Evolutionary conservation across 2,113 vertebrate species (phyloP), one percentile per base, ranked within the genome.

Genomic region (Petaurus breviceps): DNA sequence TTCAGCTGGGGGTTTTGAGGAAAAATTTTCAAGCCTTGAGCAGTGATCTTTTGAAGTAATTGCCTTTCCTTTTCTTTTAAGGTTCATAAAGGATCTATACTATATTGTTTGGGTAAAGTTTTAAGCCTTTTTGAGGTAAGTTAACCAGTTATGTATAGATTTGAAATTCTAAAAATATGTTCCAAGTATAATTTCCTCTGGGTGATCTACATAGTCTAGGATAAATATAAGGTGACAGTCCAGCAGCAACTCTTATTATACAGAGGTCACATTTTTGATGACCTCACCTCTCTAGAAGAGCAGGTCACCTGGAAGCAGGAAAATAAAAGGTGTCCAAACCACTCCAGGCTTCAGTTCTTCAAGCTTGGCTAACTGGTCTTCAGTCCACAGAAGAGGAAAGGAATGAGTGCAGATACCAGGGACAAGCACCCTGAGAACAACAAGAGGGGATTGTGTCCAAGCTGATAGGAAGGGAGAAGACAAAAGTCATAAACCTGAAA

Each of bases 51-150:
- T 43, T 77, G 19, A 77, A 43, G 37, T 77, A 77, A 77, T 43
- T 77, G 6, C 43, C 51, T 90, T 37, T n/a, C 25, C 47, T 54
- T 95, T 8, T 96, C 92, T 93, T 89, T 97, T 90, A 57, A 99
- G 99, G 98, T 99, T 95, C 99, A 99, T 54, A 99, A 98, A 97
- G 99, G 99, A 0, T 99, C 99, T 37, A 98, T 99, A 97, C 98
- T 99, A 91, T 98, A 99, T 96, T 99, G 99, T 96, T 95, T 99
- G 98, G 99, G 99, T 53, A 99, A 99, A 98, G 99, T 99, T 93
- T 98, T 99, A 92, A 99, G 99, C 97, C 99, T 99, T 77, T 99
- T 99, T 97, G 99, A 99, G 96, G 99, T 99, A 98, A 99, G 99
- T 98, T 14, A 0, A 22, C 6, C 37, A 51, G 6, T 23, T 14